Percentiles rank a stretch among this genome's conserved stretches.
Conservation (phyloP, 2,113 vertebrate genomes). For the Lagopus muta region DNA sequence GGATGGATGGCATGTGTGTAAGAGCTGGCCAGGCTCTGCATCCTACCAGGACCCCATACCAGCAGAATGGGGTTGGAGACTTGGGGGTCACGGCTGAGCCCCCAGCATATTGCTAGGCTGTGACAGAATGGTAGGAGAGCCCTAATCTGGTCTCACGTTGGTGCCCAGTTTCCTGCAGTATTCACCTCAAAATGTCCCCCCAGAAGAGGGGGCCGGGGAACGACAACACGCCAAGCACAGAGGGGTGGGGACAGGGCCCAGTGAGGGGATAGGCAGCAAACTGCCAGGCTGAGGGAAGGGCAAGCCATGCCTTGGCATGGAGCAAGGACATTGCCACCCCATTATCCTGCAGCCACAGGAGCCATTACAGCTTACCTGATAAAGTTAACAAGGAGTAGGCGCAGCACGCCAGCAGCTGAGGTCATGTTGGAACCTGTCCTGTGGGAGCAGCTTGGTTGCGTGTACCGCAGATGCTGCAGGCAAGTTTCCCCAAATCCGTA, state of each 20-base stretch:
- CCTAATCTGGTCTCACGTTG: background rate
- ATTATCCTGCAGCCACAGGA: background rate
- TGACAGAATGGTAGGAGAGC: background rate
- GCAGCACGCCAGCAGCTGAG: rapidly evolving
- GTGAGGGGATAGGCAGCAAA: background rate
- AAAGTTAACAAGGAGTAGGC: background rate
- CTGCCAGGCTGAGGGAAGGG: background rate
- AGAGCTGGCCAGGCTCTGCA: rapidly evolving
- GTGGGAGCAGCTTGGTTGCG: rapidly evolving
- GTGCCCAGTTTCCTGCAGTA: background rate
- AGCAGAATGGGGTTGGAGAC: rapidly evolving
- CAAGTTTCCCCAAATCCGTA: background rate
- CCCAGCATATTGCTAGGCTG: rapidly evolving
- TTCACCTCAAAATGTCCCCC: background rate
- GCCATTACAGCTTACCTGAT: background rate
- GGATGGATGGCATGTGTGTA: background rate
- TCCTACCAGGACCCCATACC: rapidly evolving
- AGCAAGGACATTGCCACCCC: rapidly evolving
- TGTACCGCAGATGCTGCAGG: background rate
- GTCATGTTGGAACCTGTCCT: background rate
- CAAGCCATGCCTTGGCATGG: background rate
- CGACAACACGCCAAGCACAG: background rate
- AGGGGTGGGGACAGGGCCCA: background rate
- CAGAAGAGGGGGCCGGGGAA: background rate
- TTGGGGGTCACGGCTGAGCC: background rate